Conservation (phyloP, 2,888 invertebrate genomes). For the Amblyteles armatorius region DNA sequence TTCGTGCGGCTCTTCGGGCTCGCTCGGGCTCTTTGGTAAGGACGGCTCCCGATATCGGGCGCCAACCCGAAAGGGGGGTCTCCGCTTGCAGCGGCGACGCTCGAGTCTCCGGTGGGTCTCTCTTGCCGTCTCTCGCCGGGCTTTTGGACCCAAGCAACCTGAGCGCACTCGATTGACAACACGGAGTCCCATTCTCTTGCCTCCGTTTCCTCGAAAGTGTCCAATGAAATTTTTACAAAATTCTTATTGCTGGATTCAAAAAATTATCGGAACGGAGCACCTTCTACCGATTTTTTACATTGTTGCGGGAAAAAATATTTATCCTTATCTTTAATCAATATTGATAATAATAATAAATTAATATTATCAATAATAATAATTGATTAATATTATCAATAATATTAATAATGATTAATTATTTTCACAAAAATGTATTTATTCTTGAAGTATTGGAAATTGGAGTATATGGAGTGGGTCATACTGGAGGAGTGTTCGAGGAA, state of each 20-base stretch:
- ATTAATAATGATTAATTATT: background rate
- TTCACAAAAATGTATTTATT: background rate
- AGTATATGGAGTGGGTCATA: background rate
- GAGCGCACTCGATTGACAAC: conserved; percentile 21
- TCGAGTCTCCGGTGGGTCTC: conserved; percentile 63
- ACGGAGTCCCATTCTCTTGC: conserved; percentile 8
- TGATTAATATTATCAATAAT: background rate
- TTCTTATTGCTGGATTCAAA: background rate
- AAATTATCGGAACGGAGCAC: background rate
- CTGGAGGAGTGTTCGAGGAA: background rate
- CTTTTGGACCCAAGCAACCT: conserved; percentile 39
- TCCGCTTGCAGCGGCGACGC: conserved; percentile 69
- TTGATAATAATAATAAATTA: background rate
- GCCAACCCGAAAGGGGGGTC: conserved; percentile 71
- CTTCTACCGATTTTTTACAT: no score
- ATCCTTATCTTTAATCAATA: background rate
- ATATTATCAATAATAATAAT: background rate
- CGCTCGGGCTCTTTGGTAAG: conserved; percentile 72
- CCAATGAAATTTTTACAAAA: conserved; percentile 2
- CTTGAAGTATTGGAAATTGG: background rate
- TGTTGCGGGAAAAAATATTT: background rate
- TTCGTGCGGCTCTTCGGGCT: conserved; percentile 79
- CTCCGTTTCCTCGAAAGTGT: conserved; percentile 11
- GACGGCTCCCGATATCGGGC: conserved; percentile 76
- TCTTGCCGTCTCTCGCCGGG: conserved; percentile 7